Conservation (phyloP, 2,113 vertebrate genomes). For the human (Homo sapiens) region DNA sequence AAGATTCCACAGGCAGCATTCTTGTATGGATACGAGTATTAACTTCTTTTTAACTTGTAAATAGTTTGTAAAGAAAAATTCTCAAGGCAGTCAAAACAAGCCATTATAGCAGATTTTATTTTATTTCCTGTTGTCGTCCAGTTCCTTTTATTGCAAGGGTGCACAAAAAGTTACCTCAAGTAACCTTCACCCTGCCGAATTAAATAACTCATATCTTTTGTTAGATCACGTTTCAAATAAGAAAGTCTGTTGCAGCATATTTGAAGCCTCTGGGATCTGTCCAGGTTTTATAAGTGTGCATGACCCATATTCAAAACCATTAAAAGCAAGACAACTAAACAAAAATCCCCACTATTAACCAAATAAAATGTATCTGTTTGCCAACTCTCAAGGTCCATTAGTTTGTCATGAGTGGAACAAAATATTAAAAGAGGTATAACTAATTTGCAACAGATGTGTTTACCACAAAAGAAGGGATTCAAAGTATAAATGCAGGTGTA, state of each 20-base stretch:
- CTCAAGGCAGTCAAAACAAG: constrained; percentile 56
- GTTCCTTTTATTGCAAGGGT: constrained; percentile 43
- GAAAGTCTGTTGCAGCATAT: constrained; percentile 39
- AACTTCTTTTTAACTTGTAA: constrained; percentile 59
- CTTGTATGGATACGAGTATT: constrained; percentile 52
- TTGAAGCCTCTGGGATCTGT: constrained; percentile 30
- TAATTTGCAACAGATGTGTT: not conserved
- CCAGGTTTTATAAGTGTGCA: constrained; percentile 13
- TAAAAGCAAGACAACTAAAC: constrained; percentile 4
- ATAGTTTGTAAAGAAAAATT: constrained; percentile 48
- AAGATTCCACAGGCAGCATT: constrained; percentile 29
- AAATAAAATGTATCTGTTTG: constrained; percentile 15
- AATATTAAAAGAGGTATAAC: not conserved
- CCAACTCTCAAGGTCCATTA: not conserved
- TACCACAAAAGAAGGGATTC: not conserved
- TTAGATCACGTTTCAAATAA: constrained; percentile 53
- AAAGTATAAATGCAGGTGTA: not conserved
- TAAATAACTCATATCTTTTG: constrained; percentile 48
- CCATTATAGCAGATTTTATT: constrained; percentile 53
- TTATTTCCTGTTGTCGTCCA: constrained; percentile 49
- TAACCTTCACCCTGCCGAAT: constrained; percentile 35
- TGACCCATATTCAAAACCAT: constrained; percentile 20
- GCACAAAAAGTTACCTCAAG: not conserved
- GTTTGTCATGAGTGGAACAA: not conserved
- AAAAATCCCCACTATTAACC: not conserved